phyloP scores from a whole-genome alignment of 2,888 invertebrate genomes.

The Drosophila diplacantha region DNA sequence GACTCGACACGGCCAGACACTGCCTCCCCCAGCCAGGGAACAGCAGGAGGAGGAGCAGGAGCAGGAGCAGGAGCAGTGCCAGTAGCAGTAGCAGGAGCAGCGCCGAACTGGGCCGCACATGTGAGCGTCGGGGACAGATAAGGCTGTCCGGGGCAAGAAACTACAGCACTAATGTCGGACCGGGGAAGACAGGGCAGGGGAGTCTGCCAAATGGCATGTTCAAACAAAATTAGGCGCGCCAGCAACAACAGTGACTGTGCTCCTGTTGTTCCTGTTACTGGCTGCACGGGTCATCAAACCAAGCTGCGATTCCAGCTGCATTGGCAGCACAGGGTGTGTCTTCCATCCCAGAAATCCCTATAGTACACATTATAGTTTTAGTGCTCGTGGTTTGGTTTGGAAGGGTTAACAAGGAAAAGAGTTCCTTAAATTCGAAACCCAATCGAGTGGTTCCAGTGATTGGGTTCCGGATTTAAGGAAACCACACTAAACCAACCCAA shows the following conservation, averaged over 20 bases:
- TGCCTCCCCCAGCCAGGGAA: constrained; percentile 13
- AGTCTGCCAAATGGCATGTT: constrained; percentile 48
- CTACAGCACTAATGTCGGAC: constrained; percentile 46
- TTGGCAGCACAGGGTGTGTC: constrained; percentile 13
- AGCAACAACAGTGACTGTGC: constrained; percentile 43
- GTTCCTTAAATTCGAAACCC: no score
- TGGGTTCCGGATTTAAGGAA: no score
- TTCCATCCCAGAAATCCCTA: no score
- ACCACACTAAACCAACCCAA: background rate
- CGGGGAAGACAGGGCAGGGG: background rate
- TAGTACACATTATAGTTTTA: no score
- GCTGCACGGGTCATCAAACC: constrained; percentile 63
- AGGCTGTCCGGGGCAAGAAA: constrained; percentile 60
- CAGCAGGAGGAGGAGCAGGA: background rate
- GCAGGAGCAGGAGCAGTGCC: background rate
- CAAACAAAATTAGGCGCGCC: constrained; percentile 63
- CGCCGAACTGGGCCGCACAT: constrained; percentile 49
- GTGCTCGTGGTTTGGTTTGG: no score
- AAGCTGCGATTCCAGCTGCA: constrained; percentile 38
- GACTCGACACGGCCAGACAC: constrained; percentile 46
- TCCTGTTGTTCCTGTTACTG: constrained; percentile 11
- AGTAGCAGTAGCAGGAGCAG: background rate
- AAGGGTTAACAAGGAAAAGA: no score
- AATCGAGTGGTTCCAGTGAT: no score
- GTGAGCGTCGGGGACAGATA: constrained; percentile 51